These are phyloP conservation scores for Lampris megalopsis DNA, from an alignment of 2,113 vertebrate species.

Conservation along the genomic window DNA sequence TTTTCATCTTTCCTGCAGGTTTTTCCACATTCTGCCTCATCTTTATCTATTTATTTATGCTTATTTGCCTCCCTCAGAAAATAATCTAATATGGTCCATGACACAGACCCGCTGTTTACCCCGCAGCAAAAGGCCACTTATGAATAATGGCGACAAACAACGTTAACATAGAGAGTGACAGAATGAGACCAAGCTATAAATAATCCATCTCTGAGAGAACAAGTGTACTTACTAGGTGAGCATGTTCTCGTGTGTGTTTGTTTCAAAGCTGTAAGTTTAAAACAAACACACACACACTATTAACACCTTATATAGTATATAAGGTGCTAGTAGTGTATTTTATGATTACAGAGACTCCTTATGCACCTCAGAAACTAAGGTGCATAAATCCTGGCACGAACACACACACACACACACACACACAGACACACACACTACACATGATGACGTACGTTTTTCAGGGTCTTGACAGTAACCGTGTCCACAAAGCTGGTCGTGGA, in stretches of 20 bases:
- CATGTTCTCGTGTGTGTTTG: neutral
- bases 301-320: too few species aligned
- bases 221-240: neutral
- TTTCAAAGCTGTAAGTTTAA: neutral
- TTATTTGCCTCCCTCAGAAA: neutral
- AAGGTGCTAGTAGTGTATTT: too few species aligned
- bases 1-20: neutral
- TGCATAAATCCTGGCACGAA: neutral
- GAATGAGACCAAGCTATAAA: neutral
- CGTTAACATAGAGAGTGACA: neutral
- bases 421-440: neutral
- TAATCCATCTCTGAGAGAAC: neutral
- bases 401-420: neutral
- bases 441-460: slow-evolving; percentile 86
- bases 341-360: too few species aligned
- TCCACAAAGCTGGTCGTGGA: slow-evolving; percentile 88
- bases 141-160: neutral
- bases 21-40: neutral
- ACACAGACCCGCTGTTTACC: too few species aligned
- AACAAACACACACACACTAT: too few species aligned
- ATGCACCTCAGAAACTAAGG: too few species aligned
- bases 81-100: too few species aligned
- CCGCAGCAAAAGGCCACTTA: neutral
- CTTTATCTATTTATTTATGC: too few species aligned
- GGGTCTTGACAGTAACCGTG: slow-evolving; percentile 87